Evolutionary conservation across 2,113 vertebrate species (phyloP).

Genomic region (Zootoca vivipara): DNA sequence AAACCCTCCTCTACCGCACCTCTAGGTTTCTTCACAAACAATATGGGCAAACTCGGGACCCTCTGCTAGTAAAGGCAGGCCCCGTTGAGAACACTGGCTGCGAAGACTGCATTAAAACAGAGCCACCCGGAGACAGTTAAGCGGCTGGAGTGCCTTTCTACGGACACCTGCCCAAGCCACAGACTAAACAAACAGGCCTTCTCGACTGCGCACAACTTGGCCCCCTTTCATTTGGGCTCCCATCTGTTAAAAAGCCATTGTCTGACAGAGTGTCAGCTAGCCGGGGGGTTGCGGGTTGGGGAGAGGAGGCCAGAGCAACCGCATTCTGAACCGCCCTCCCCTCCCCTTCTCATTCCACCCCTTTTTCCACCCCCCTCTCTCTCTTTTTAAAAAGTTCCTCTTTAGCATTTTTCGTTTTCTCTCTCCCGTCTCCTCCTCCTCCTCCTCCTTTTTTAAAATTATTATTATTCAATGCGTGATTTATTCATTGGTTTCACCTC

Average conservation of each 20-base stretch:
- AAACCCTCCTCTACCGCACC: background rate
- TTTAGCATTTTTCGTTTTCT: slow-evolving; percentile 90
- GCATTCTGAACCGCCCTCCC: slow-evolving; percentile 74
- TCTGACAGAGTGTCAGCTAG: slow-evolving; percentile 84
- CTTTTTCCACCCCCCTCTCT: slow-evolving; percentile 52
- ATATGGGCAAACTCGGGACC: slow-evolving; percentile 34
- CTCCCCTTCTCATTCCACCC: slow-evolving; percentile 59
- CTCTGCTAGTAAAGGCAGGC: slow-evolving; percentile 56
- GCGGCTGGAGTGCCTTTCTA: slow-evolving; percentile 72
- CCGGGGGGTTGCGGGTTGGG: slow-evolving; percentile 54
- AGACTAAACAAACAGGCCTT: slow-evolving; percentile 86
- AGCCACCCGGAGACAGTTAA: slow-evolving; percentile 69
- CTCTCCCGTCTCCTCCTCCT: slow-evolving; percentile 69
- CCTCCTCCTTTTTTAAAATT: background rate
- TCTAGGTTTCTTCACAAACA: slow-evolving; percentile 32
- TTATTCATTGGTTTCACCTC: slow-evolving; percentile 99
- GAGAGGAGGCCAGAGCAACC: slow-evolving; percentile 54
- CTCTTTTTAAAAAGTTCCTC: slow-evolving; percentile 74
- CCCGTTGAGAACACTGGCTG: slow-evolving; percentile 23
- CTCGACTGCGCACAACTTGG: slow-evolving; percentile 83
- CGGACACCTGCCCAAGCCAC: slow-evolving; percentile 87
- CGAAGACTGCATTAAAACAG: slow-evolving; percentile 60
- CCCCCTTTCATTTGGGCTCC: slow-evolving; percentile 83
- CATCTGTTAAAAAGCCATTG: slow-evolving; percentile 97
- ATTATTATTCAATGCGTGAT: slow-evolving; percentile 85